phyloP scores from a whole-genome alignment of 2,797 vertebrate species.

The Neomorphus geoffroyi region DNA sequence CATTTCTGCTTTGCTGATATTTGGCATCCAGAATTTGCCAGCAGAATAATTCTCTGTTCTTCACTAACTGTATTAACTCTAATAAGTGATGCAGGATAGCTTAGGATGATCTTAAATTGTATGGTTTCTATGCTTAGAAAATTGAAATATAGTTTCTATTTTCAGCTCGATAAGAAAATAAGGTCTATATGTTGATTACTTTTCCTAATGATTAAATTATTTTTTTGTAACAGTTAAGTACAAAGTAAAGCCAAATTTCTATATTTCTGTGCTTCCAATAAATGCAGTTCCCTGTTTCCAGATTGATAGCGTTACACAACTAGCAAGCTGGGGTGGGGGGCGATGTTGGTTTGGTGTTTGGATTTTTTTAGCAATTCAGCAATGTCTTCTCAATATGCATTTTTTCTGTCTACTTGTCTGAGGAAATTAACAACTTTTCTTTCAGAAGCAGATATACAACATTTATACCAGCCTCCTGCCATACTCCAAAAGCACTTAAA shows the following conservation, averaged over 20 bases:
- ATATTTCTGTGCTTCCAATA: neutral
- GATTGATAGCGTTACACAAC: neutral
- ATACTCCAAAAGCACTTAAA: neutral
- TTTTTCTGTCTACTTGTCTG: neutral
- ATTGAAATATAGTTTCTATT: neutral
- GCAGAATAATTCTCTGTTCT: neutral
- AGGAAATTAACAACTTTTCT: neutral
- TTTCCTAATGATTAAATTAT: neutral
- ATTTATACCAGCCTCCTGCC: neutral
- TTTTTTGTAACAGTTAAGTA: neutral
- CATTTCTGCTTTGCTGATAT: neutral
- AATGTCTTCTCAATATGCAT: neutral
- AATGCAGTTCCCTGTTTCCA: neutral
- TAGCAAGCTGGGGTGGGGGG: rapidly evolving
- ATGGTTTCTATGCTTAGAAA: neutral
- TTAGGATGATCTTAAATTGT: neutral
- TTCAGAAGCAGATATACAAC: neutral
- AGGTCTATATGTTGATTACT: neutral
- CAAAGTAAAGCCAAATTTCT: neutral
- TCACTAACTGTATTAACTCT: neutral
- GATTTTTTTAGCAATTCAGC: neutral
- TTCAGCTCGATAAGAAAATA: neutral
- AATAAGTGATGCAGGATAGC: neutral
- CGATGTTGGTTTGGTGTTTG: rapidly evolving
- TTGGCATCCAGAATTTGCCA: neutral